Percentiles rank a stretch among this genome's conserved stretches.
These are phyloP conservation scores for Dromiciops gliroides DNA, from an alignment of 2,113 vertebrate species.

Conservation along the genomic window DNA sequence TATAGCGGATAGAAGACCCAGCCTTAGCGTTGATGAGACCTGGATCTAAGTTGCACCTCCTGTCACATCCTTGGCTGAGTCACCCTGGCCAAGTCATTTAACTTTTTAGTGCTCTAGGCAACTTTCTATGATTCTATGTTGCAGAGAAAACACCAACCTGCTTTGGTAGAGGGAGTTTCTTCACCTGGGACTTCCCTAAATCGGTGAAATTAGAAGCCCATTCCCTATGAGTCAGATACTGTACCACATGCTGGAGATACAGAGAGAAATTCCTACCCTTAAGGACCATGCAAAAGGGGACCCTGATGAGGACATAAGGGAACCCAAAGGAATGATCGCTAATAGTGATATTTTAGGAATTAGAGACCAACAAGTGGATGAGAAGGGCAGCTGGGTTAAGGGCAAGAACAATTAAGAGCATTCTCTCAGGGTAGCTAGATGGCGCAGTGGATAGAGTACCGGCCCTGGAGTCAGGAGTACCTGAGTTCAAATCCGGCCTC, in stretches of 20 bases:
- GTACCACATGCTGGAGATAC: background rate
- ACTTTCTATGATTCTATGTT: background rate
- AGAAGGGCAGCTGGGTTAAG: too few relatives aligned
- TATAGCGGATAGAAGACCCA: background rate
- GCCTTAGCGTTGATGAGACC: background rate
- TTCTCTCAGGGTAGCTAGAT: too few relatives aligned
- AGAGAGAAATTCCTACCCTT: background rate
- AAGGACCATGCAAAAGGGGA: too few relatives aligned
- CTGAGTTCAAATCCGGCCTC: too few relatives aligned
- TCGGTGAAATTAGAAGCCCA: background rate
- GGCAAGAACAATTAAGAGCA: too few relatives aligned
- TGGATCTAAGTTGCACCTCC: background rate
- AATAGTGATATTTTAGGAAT: too few relatives aligned
- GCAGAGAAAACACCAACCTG: background rate
- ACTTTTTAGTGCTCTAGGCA: background rate
- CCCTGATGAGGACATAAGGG: too few relatives aligned
- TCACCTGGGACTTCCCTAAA: background rate
- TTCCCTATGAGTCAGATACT: background rate
- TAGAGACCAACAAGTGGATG: too few relatives aligned
- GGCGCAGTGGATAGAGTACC: too few relatives aligned
- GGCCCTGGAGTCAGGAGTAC: too few relatives aligned
- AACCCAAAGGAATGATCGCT: too few relatives aligned
- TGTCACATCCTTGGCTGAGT: background rate
- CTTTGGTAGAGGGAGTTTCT: background rate
- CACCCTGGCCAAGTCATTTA: background rate